Conservation (phyloP, 2,888 invertebrate species). For the Phaedon cochleariae region DNA sequence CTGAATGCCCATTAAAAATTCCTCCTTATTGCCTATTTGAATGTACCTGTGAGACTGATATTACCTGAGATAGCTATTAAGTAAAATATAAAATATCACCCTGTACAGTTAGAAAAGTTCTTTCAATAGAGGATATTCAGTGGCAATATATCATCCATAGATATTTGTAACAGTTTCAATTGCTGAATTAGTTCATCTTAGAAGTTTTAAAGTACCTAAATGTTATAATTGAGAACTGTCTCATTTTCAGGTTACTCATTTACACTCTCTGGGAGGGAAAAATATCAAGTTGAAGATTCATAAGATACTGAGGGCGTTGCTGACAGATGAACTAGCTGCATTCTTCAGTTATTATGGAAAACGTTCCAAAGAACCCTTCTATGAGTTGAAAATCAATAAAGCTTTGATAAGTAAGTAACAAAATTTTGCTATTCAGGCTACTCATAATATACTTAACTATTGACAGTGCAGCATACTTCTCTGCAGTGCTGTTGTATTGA, state of each 20-base stretch:
- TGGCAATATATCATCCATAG: no score
- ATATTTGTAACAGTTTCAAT: no score
- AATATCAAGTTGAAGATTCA: conserved; percentile 6
- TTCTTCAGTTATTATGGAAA: conserved; percentile 17
- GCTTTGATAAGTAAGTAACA: conserved; percentile 15
- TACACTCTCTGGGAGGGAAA: conserved; percentile 14
- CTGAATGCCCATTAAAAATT: no score
- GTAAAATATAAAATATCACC: no score
- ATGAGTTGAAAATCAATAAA: conserved; percentile 7
- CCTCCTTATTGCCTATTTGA: no score
- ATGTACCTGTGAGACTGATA: no score
- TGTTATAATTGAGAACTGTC: neutral
- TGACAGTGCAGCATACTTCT: no score
- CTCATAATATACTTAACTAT: no score
- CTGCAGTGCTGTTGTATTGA: no score
- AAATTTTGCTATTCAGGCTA: neutral
- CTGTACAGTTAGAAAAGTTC: no score
- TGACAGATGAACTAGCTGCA: conserved; percentile 4
- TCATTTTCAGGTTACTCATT: conserved; percentile 10
- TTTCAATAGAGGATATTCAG: no score
- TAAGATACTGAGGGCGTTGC: neutral
- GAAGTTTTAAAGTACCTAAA: neutral
- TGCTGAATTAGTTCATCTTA: neutral
- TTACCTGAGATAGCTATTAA: no score
- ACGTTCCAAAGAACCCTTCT: conserved; percentile 4